phyloP scores from a whole-genome alignment of 2,888 invertebrate genomes.

The Mesopsocus fuscifrons region DNA sequence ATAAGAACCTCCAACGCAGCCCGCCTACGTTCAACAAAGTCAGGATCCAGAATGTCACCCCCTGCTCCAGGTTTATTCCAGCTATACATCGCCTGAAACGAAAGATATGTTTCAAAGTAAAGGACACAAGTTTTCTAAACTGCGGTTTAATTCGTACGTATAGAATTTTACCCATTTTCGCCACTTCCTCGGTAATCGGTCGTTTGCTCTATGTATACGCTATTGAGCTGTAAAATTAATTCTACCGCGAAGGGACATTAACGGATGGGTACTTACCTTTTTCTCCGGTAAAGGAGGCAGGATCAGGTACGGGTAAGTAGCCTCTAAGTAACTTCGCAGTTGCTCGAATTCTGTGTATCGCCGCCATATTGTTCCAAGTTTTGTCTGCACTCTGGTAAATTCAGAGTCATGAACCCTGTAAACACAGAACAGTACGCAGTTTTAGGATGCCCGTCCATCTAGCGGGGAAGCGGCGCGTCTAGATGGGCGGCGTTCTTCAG shows the following conservation, averaged over 20 bases:
- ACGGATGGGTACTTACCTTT: too few relatives aligned
- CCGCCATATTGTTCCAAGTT: conserved; percentile 51
- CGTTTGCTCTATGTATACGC: too few relatives aligned
- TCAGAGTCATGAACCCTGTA: conserved; percentile 44
- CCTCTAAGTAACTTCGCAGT: conserved; percentile 52
- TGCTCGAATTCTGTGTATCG: conserved; percentile 73
- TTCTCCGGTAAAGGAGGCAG: conserved; percentile 71
- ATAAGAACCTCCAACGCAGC: conserved; percentile 63
- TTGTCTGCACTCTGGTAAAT: conserved; percentile 37
- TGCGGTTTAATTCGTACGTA: too few relatives aligned
- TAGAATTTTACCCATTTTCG: too few relatives aligned
- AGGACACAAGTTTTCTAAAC: too few relatives aligned
- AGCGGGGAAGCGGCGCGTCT: too few relatives aligned
- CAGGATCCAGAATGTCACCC: conserved; percentile 58
- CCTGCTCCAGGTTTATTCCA: conserved; percentile 52
- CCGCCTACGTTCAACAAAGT: conserved; percentile 64
- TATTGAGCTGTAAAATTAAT: too few relatives aligned
- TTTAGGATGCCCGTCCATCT: too few relatives aligned
- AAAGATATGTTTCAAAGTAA: too few relatives aligned
- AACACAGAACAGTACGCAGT: conserved; percentile 16
- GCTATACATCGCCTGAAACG: conserved; percentile 47
- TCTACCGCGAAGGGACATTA: too few relatives aligned
- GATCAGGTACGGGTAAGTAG: conserved; percentile 60
- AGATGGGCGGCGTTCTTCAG: too few relatives aligned
- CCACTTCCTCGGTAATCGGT: too few relatives aligned